phyloP scores from a whole-genome alignment of 2,113 vertebrate species.

The Tylochromis polylepis region DNA sequence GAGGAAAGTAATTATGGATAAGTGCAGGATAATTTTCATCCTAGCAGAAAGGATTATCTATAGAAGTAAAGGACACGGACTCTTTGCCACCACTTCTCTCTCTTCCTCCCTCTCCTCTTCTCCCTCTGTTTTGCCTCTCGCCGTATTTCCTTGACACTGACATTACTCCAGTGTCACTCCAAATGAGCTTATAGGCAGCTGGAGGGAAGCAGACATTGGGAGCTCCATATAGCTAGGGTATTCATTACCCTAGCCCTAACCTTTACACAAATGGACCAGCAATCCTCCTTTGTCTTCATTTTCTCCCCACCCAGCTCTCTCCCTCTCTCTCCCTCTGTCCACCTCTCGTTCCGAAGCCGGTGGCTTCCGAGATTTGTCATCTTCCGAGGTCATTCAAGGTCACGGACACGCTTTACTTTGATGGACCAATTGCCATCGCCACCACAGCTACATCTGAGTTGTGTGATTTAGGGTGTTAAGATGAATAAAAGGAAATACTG shows the following conservation, averaged over 20 bases:
- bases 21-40: constrained; percentile 73
- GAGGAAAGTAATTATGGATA: constrained; percentile 70
- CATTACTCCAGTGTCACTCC: constrained; percentile 74
- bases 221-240: constrained; percentile 63
- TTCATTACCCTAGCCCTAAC: constrained; percentile 75
- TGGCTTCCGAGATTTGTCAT: constrained; percentile 46
- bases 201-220: constrained; percentile 56
- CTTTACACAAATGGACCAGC: constrained; percentile 73
- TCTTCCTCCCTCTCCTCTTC: background rate
- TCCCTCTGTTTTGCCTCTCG: constrained; percentile 36
- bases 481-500: background rate
- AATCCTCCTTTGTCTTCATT: constrained; percentile 74
- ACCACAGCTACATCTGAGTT: background rate
- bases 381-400: constrained; percentile 65
- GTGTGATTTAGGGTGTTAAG: background rate
- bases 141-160: constrained; percentile 67
- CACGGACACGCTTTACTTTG: constrained; percentile 27
- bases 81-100: constrained; percentile 35
- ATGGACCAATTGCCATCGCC: constrained; percentile 38
- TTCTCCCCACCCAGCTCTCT: constrained; percentile 23
- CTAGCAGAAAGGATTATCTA: constrained; percentile 69
- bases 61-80: constrained; percentile 55
- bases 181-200: constrained; percentile 76
- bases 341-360: background rate
- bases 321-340: background rate